Evolutionary conservation across 2,797 vertebrate genomes (phyloP).

Genomic region (Philypnodon macrostomus): DNA sequence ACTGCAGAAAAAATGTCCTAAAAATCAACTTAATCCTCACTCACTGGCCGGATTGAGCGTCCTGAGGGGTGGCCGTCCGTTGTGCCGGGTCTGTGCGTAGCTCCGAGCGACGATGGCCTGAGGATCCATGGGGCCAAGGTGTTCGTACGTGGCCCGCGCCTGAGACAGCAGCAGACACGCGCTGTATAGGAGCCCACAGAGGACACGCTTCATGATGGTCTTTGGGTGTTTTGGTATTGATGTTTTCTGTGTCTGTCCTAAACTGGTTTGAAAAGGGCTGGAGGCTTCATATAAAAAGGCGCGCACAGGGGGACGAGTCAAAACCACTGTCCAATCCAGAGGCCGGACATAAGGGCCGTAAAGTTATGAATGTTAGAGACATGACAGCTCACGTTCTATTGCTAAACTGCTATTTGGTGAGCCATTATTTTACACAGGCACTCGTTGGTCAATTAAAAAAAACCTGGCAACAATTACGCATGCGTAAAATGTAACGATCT

Average conservation of each 20-base stretch:
- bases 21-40: too few species aligned
- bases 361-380: neutral
- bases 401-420: too few species aligned
- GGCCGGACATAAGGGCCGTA: conserved; percentile 26
- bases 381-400: neutral
- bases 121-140: conserved; percentile 42
- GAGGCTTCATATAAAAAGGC: conserved; percentile 52
- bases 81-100: conserved; percentile 64
- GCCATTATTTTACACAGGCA: too few species aligned
- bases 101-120: conserved; percentile 61
- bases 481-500: too few species aligned
- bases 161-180: conserved; percentile 61
- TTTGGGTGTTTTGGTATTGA: neutral
- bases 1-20: too few species aligned
- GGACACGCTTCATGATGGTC: conserved; percentile 59
- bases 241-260: conserved; percentile 17
- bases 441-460: too few species aligned
- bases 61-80: conserved; percentile 44
- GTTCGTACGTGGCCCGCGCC: conserved; percentile 63
- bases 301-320: conserved; percentile 32
- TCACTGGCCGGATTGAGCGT: conserved; percentile 73
- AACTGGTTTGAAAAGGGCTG: conserved; percentile 18
- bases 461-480: too few species aligned
- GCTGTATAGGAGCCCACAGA: conserved; percentile 59
- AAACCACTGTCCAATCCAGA: conserved; percentile 62